Conservation (phyloP, 2,888 invertebrate genomes). For the Pristionchus japonicus region DNA sequence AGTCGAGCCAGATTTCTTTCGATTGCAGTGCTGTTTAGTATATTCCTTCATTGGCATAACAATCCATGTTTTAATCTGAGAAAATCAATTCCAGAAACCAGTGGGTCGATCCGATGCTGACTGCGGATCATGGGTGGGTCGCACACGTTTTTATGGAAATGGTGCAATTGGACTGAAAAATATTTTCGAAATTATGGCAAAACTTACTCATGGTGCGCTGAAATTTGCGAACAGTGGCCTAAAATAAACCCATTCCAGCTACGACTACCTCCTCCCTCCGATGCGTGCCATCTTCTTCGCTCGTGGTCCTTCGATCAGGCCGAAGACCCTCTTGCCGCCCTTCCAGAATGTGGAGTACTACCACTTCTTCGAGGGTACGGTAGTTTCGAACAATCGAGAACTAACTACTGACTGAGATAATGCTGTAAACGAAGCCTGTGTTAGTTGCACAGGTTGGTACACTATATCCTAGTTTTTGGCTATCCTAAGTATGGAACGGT, state of each 20-base stretch:
- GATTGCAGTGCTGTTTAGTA: too few species aligned
- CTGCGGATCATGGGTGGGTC: slow-evolving; percentile 39
- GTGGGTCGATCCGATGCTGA: slow-evolving; percentile 38
- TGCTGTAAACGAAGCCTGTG: too few species aligned
- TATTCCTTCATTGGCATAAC: too few species aligned
- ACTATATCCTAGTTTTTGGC: too few species aligned
- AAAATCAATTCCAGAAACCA: neutral
- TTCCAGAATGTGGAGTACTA: slow-evolving; percentile 47
- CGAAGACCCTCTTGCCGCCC: neutral
- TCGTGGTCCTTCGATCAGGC: slow-evolving; percentile 37
- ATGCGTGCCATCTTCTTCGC: slow-evolving; percentile 47
- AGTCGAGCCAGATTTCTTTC: neutral
- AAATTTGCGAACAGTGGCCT: too few species aligned
- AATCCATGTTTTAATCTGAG: neutral
- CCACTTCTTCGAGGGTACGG: slow-evolving; percentile 43
- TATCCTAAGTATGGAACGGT: neutral
- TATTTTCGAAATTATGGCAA: too few species aligned
- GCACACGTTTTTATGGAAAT: neutral
- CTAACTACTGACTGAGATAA: too few species aligned
- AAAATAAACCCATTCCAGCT: neutral
- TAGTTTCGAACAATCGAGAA: too few species aligned
- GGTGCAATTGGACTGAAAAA: too few species aligned
- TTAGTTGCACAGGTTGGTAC: too few species aligned
- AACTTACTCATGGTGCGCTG: too few species aligned
- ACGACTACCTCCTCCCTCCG: slow-evolving; percentile 34